Evolutionary conservation across 53 echinoderm and acorn worm genomes (phyloP).

Genomic region (Mesocentrotus franciscanus): DNA sequence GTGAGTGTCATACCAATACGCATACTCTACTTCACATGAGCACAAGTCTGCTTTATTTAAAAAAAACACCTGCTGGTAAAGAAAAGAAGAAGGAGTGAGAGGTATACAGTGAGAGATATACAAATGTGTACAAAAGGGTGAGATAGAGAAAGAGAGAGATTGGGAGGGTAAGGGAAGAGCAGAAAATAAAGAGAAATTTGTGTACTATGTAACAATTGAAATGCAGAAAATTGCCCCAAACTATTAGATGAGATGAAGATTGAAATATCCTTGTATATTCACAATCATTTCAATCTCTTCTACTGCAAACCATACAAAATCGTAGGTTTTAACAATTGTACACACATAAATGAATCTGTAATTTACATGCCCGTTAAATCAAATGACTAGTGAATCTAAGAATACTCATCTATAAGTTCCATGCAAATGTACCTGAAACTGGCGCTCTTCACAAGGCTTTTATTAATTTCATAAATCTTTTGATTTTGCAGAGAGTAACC

Average conservation of each 20-base stretch:
- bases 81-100: background rate
- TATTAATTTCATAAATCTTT: background rate
- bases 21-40: background rate
- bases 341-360: background rate
- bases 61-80: background rate
- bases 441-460: background rate
- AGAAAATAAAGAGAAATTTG: background rate
- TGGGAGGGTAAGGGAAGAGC: background rate
- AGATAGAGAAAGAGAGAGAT: background rate
- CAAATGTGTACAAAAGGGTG: background rate
- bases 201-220: background rate
- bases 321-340: no score
- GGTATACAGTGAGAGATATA: background rate
- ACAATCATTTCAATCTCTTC: background rate
- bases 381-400: background rate
- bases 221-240: background rate
- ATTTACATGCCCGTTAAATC: background rate
- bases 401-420: background rate
- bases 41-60: no score
- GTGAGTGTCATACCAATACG: background rate
- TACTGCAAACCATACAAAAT: background rate
- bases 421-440: background rate
- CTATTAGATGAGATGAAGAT: background rate
- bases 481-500: slow-evolving; percentile 78
- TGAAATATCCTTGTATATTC: background rate